These are phyloP conservation scores for Columbina picui DNA, from an alignment of 2,113 vertebrate species.

Conservation along the genomic window DNA sequence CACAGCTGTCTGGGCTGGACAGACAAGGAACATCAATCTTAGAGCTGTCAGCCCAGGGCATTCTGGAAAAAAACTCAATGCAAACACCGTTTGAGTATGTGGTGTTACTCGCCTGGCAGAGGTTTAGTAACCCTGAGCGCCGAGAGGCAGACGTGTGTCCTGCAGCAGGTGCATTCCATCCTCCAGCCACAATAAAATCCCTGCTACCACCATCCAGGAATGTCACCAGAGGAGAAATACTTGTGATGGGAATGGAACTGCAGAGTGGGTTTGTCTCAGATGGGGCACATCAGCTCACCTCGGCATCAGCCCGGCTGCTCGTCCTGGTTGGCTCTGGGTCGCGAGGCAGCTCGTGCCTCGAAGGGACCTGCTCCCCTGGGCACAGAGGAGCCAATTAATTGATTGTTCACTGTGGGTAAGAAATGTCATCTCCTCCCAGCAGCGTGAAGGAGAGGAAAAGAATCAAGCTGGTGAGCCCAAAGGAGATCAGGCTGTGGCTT, in stretches of 20 bases:
- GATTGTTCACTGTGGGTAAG: not conserved
- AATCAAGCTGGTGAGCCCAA: not conserved
- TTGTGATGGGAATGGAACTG: not conserved
- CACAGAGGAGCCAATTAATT: not conserved
- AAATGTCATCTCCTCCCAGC: not conserved
- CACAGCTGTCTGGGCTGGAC: not conserved
- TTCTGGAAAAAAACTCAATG: not conserved
- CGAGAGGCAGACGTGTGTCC: not conserved
- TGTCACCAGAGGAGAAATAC: not conserved
- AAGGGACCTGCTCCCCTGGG: not conserved
- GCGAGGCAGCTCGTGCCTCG: fast-evolving
- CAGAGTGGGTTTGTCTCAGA: not conserved
- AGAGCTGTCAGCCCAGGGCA: not conserved
- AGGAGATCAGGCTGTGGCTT: not conserved
- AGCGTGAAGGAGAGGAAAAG: not conserved
- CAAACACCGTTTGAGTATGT: not conserved
- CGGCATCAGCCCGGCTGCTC: not conserved
- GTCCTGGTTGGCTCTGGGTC: not conserved
- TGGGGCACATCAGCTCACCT: not conserved
- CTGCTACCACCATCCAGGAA: not conserved
- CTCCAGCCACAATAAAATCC: not conserved
- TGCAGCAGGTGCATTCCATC: not conserved
- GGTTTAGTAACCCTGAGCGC: not conserved
- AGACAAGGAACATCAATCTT: not conserved
- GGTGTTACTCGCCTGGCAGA: not conserved